Conservation (phyloP, 2,797 vertebrate genomes). For the Cetoscarus ocellatus region DNA sequence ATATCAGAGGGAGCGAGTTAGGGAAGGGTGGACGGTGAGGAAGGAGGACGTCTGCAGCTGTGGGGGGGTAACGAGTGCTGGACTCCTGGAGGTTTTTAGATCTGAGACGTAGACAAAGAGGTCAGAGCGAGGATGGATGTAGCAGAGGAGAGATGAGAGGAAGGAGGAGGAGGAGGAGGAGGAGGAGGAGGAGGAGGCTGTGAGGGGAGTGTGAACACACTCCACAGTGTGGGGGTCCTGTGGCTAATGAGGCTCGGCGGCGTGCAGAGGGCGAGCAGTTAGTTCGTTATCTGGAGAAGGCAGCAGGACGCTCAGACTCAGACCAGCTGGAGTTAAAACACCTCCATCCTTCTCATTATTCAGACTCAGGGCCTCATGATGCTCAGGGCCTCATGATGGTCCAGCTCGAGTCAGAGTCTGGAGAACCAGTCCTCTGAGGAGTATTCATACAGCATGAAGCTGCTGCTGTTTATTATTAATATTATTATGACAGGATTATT, state of each 20-base stretch:
- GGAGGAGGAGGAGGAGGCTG: slow-evolving; percentile 26
- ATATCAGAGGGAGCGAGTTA: slow-evolving; percentile 17
- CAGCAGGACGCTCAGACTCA: slow-evolving; percentile 46
- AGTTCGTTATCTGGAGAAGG: slow-evolving; percentile 66
- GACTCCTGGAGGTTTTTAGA: slow-evolving; percentile 48
- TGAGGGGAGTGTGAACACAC: slow-evolving; percentile 24
- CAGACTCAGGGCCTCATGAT: slow-evolving; percentile 30
- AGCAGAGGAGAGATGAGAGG: slow-evolving; percentile 28
- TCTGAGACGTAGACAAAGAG: slow-evolving; percentile 36
- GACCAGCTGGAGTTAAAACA: slow-evolving; percentile 60
- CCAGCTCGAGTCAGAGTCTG: no score
- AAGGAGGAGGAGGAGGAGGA: background rate
- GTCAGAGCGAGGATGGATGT: slow-evolving; percentile 35
- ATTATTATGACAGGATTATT: no score
- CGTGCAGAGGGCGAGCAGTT: slow-evolving; percentile 34
- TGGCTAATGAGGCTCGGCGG: slow-evolving; percentile 66
- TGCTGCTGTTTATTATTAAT: no score
- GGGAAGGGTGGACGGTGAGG: slow-evolving; percentile 15
- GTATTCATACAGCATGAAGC: no score
- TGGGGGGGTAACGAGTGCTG: slow-evolving; percentile 28
- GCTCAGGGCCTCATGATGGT: slow-evolving; percentile 32
- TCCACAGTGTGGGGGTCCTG: slow-evolving; percentile 24
- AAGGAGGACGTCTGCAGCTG: slow-evolving; percentile 15
- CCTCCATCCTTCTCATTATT: slow-evolving; percentile 23
- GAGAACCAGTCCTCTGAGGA: no score